Conservation (phyloP, 2,113 vertebrate genomes). For the Glareola pratincola region DNA sequence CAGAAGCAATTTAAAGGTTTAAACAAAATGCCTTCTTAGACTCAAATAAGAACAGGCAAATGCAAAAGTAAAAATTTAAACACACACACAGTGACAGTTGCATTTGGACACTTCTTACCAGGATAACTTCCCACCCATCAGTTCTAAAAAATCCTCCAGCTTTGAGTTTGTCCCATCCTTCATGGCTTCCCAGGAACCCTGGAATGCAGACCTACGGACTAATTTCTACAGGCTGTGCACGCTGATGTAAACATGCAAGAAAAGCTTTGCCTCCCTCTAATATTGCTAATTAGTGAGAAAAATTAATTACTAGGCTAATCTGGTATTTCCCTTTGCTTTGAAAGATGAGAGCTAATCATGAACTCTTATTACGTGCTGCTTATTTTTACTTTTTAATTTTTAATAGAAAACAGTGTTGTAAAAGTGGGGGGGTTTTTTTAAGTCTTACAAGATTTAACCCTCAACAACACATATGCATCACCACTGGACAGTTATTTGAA, state of each 20-base stretch:
- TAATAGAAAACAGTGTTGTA: background rate
- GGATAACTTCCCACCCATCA: background rate
- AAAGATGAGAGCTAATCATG: background rate
- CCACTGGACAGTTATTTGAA: background rate
- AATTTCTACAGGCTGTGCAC: background rate
- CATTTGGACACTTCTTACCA: conserved; percentile 8
- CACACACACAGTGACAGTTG: background rate
- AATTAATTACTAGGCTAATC: background rate
- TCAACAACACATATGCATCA: background rate
- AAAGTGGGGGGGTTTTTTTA: background rate
- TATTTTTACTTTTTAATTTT: background rate
- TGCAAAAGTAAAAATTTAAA: background rate
- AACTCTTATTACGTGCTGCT: background rate
- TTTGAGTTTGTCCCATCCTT: background rate
- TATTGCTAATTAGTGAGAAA: background rate
- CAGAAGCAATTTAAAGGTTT: background rate
- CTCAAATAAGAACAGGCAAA: background rate
- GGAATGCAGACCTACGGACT: background rate
- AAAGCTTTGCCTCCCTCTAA: background rate
- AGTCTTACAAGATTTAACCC: background rate
- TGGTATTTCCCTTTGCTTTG: background rate
- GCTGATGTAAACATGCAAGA: background rate
- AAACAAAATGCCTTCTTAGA: background rate
- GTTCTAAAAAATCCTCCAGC: conserved; percentile 4
- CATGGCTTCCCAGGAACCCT: background rate